Percentiles rank a stretch among this genome's conserved stretches.
phyloP scores from a whole-genome alignment of 1,140 invertebrate genomes.

The Drosophila persimilis region DNA sequence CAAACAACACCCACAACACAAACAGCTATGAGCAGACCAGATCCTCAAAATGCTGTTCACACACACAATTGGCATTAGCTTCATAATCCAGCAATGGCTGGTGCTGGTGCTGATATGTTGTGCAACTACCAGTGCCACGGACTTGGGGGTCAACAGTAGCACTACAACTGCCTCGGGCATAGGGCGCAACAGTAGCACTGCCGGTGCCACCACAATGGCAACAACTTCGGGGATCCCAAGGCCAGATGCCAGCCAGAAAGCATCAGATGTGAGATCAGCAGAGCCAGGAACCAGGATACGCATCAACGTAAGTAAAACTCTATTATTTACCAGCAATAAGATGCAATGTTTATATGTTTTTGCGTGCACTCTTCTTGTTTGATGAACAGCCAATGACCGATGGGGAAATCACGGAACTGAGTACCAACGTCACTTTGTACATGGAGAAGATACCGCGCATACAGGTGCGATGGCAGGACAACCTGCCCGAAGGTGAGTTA shows the following conservation, averaged over 20 bases:
- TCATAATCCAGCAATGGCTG: conserved; percentile 6
- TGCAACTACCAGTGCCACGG: too few relatives aligned
- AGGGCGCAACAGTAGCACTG: neutral
- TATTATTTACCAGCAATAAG: too few relatives aligned
- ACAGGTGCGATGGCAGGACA: conserved; percentile 71
- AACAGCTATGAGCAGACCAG: conserved; percentile 26
- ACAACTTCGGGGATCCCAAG: neutral
- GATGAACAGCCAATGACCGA: neutral
- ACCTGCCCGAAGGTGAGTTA: conserved; percentile 60
- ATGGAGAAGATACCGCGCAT: conserved; percentile 65
- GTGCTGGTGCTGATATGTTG: too few relatives aligned
- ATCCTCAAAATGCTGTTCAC: conserved; percentile 28
- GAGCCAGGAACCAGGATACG: conserved; percentile 2
- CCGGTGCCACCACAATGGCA: neutral
- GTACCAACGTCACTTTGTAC: conserved; percentile 59
- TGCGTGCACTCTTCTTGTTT: neutral
- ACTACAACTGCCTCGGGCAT: too few relatives aligned
- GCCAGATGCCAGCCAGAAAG: neutral
- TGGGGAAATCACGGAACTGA: conserved; percentile 52
- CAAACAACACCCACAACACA: too few relatives aligned
- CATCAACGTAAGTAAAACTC: conserved; percentile 15
- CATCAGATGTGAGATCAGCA: neutral
- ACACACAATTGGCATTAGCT: conserved; percentile 12
- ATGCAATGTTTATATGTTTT: too few relatives aligned
- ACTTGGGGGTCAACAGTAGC: too few relatives aligned